These are phyloP conservation scores for Dermatophagoides farinae DNA, from an alignment of 1,140 invertebrate species.

Conservation along the genomic window DNA sequence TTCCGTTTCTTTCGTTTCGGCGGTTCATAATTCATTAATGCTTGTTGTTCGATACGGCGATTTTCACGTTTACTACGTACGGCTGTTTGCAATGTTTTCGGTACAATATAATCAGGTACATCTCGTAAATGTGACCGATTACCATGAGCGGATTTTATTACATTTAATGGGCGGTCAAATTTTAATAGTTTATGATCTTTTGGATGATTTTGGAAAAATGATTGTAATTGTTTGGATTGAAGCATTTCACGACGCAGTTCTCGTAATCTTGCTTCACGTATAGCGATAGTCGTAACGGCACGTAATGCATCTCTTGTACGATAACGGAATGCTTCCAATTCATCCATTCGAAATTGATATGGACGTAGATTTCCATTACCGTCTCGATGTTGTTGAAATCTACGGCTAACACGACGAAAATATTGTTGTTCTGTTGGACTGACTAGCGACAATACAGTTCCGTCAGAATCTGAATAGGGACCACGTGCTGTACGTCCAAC, in stretches of 20 bases:
- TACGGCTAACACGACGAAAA: slow-evolving; percentile 47
- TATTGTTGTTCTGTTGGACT: slow-evolving; percentile 52
- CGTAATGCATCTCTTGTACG: slow-evolving; percentile 66
- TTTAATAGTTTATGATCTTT: slow-evolving; percentile 63
- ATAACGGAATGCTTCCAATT: slow-evolving; percentile 87
- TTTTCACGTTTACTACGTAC: background rate
- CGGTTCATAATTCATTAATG: background rate
- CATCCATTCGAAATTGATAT: slow-evolving; percentile 80
- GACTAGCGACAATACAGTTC: slow-evolving; percentile 83
- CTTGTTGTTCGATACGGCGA: background rate
- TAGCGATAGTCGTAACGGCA: slow-evolving; percentile 71
- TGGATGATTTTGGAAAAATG: slow-evolving; percentile 87
- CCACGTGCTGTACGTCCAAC: slow-evolving; percentile 80
- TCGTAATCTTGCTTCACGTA: slow-evolving; percentile 73
- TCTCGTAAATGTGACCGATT: slow-evolving; percentile 64
- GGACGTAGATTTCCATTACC: slow-evolving; percentile 38
- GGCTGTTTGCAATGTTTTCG: slow-evolving; percentile 16
- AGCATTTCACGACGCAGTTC: slow-evolving; percentile 89
- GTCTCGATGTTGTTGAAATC: slow-evolving; percentile 12
- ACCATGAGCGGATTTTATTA: slow-evolving; percentile 34
- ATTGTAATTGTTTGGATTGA: slow-evolving; percentile 73
- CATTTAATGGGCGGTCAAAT: slow-evolving; percentile 74
- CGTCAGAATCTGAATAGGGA: slow-evolving; percentile 35
- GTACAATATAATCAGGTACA: slow-evolving; percentile 73
- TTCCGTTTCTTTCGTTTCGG: background rate